Evolutionary conservation across 2,888 invertebrate species (phyloP), one percentile per base, ranked within the genome.

Genomic region (Drosophila dives): DNA sequence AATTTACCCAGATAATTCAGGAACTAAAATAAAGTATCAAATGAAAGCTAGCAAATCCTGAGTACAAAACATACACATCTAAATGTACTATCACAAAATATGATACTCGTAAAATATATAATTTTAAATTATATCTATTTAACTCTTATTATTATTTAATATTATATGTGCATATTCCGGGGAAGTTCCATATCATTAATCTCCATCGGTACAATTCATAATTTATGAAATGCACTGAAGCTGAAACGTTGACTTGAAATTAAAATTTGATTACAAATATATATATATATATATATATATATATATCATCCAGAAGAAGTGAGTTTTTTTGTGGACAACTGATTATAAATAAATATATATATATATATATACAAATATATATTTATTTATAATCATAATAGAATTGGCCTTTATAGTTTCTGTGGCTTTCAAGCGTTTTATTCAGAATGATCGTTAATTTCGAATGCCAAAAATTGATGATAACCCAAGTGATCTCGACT

Each of bases 401-500:
- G 29, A 29, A 29, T 29, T 29, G 29, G 6, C 29, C 29, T 6
- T 5, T 29, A 29, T 5, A 29, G 38, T 65, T 23, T 32, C 78
- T 74, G 40, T 86, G 70, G 0, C 8, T 17, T 3, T 77, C 73
- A 6, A 70, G 0, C 2, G 74, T 64, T 12, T 20, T 7, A 53
- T 89, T 85, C 20, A 86, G 29, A 3, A 11, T 77, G 71, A 7
- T 66, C 12, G 0, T 34, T 20, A 0, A 56, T 2, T 2, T 72
- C 65, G 23, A 86, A 89, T 20, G 89, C 87, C 54, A 89, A 38
- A 48, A 91, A 81, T 0, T 74, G 73, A 54, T 89, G 83, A 32
- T 62, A 29, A 7, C 69, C 76, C 56, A 64, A 38, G 5, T 74
- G 94, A 93, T 99, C 99, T 5, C 99, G 94, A 0, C 97, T 96